Percentiles rank a stretch among this genome's conserved stretches.
Evolutionary conservation across 2,888 invertebrate genomes (phyloP).

Genomic region (Lathronympha strigana): DNA sequence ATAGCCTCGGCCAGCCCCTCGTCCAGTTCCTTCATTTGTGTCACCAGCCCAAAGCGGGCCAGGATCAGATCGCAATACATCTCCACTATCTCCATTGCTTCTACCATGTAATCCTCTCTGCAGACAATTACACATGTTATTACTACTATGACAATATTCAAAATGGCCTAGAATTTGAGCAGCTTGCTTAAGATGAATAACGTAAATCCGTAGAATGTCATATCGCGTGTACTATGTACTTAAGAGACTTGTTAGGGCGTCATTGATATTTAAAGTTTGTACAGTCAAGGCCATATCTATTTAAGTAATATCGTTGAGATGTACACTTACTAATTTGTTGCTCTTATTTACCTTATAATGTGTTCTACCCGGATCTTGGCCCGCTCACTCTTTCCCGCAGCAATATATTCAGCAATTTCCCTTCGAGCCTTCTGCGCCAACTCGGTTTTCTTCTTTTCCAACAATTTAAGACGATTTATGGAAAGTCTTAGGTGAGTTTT

Average conservation of each 20-base stretch:
- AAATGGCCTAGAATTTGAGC: background rate
- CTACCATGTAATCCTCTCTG: conserved; percentile 99
- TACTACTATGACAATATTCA: background rate
- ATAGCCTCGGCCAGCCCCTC: conserved; percentile 98
- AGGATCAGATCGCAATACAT: conserved; percentile 99
- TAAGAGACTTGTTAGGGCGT: background rate
- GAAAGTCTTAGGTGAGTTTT: conserved; percentile 98
- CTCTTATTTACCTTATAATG: conserved; percentile 89
- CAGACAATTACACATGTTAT: conserved; percentile 42
- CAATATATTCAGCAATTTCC: conserved; percentile 98
- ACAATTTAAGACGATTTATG: conserved; percentile 95
- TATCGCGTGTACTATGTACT: background rate
- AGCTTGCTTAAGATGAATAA: background rate
- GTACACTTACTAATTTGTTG: background rate
- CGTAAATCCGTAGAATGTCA: background rate
- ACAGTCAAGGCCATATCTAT: conserved; percentile 24
- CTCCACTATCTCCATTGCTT: conserved; percentile 99
- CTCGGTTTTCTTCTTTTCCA: conserved; percentile 99
- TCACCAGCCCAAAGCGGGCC: conserved; percentile 97
- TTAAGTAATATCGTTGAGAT: background rate
- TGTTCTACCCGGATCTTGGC: conserved; percentile 99
- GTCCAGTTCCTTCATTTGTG: conserved; percentile 98
- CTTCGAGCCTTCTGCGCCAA: conserved; percentile 97
- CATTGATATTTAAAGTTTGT: conserved; percentile 10
- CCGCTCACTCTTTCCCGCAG: conserved; percentile 92